phyloP scores from a whole-genome alignment of 2,888 invertebrate genomes.

The Galeruca laticollis region DNA sequence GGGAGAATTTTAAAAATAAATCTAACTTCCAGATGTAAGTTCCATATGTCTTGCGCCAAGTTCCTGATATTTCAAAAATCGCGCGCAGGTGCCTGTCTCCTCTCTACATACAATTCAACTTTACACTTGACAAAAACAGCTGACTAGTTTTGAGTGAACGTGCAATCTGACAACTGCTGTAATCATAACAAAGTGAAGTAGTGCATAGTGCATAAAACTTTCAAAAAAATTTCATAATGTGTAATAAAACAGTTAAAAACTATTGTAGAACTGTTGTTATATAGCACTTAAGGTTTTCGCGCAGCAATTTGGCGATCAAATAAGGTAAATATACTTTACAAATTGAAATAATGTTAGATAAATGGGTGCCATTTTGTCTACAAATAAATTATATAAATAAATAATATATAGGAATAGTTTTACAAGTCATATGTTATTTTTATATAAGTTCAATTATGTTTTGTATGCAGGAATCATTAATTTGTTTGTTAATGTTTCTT shows the following conservation, averaged over 20 bases:
- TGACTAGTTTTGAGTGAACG: conserved; percentile 58
- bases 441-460: background rate
- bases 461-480: background rate
- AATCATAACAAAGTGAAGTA: conserved; percentile 44
- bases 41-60: background rate
- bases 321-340: conserved; percentile 49
- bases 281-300: conserved; percentile 55
- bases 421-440: conserved; percentile 37
- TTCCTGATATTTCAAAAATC: conserved; percentile 24
- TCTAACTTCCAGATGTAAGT: background rate
- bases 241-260: conserved; percentile 53
- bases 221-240: conserved; percentile 52
- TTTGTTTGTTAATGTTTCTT: conserved; percentile 18
- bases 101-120: conserved; percentile 39
- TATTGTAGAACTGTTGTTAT: conserved; percentile 55
- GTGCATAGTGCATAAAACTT: conserved; percentile 53
- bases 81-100: conserved; percentile 36
- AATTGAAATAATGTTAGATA: conserved; percentile 36
- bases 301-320: conserved; percentile 50
- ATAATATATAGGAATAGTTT: conserved; percentile 41
- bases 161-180: conserved; percentile 51
- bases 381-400: conserved; percentile 48
- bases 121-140: conserved; percentile 60
- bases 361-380: conserved; percentile 58
- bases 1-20: too few species aligned